Base-by-base conservation (phyloP, 2,797 vertebrate genomes). In the Picus viridis region DNA sequence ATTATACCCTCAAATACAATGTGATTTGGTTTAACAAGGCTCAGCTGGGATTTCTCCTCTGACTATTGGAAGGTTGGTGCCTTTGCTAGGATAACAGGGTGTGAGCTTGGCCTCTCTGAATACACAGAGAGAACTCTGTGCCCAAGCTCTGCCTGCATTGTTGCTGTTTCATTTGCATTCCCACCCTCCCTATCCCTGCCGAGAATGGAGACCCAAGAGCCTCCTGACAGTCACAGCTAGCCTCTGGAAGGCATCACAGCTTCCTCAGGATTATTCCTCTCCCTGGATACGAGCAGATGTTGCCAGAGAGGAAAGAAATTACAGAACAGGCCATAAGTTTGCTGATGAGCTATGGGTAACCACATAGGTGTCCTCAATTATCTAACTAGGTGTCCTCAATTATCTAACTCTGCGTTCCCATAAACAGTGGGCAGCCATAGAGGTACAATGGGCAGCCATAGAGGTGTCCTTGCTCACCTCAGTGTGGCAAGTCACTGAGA, bases 121-220 rank as follows among this genome's bases (percentile, higher is more conserved):
- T 43, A 36, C 26, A 59, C 4, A 51, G 43, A 51, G 16, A 62
- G 24, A 78, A 78, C 3, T 23, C 41, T 51, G 18, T 30, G 16
- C 30, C 19, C 0, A 0, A 30, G 15, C 17, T 81, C 22, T 41
- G 56, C 12, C 6, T 68, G 45, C 4, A 27, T 88, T 0, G 0
- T 22, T 62, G 41, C 12, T 51, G 20, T 73, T 73, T 43, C 2
- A 0, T 75, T 89, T 74, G 23, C 34, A 23, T 39, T 70, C 29
- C 27, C 30, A 64, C 4, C 4, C 7, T 71, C 24, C n/a, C 14
- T 34, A 36, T 9, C 43, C 19, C 30, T 27, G 10, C 10, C 71
- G 36, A 65, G 41, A 77, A 26, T 6, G 9, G n/a, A n/a, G 63
- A 68, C 1, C 27, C 41, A 41, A 61, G 43, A 93, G 36, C 26